A percentile compares a stretch with the other conserved stretches of the same genome.
Evolutionary conservation across 2,888 invertebrate species (phyloP).

Genomic region (Zygogramma bicolorata): DNA sequence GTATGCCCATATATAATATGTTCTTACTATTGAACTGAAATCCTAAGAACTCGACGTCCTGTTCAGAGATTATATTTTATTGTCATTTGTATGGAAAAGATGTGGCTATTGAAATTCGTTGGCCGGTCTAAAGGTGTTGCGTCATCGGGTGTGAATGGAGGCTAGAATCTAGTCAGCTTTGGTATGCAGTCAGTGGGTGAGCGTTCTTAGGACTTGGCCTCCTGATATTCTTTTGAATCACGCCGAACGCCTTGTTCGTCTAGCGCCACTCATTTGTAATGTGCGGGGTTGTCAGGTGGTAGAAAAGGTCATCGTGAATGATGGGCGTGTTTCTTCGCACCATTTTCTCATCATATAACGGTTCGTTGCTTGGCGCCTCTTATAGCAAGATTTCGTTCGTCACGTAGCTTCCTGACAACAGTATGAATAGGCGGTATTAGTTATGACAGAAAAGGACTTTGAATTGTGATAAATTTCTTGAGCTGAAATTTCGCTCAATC

Average conservation of each 20-base stretch:
- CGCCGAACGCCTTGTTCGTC: slow-evolving; percentile 56
- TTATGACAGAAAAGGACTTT: no score
- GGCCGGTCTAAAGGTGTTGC: slow-evolving; percentile 31
- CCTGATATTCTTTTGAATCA: slow-evolving; percentile 55
- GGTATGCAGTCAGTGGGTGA: slow-evolving; percentile 61
- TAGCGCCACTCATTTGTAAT: slow-evolving; percentile 56
- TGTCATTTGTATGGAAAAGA: no score
- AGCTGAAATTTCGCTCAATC: no score
- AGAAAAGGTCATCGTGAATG: slow-evolving; percentile 1
- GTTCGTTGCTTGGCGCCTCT: neutral
- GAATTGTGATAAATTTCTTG: no score
- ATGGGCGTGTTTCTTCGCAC: slow-evolving; percentile 11
- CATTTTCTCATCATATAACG: neutral
- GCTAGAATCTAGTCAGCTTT: slow-evolving; percentile 45
- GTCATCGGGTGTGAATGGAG: slow-evolving; percentile 48
- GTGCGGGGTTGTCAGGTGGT: slow-evolving; percentile 9
- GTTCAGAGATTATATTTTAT: no score
- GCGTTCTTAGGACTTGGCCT: slow-evolving; percentile 43
- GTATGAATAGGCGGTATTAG: no score
- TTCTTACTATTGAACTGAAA: no score
- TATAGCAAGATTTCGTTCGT: neutral
- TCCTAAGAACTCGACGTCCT: no score
- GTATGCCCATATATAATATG: no score
- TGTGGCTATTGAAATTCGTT: neutral
- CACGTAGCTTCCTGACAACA: no score